Evolutionary conservation across 2,888 invertebrate species (phyloP), one percentile per base, ranked within the genome.

Genomic region (Protodeltote pygarga): DNA sequence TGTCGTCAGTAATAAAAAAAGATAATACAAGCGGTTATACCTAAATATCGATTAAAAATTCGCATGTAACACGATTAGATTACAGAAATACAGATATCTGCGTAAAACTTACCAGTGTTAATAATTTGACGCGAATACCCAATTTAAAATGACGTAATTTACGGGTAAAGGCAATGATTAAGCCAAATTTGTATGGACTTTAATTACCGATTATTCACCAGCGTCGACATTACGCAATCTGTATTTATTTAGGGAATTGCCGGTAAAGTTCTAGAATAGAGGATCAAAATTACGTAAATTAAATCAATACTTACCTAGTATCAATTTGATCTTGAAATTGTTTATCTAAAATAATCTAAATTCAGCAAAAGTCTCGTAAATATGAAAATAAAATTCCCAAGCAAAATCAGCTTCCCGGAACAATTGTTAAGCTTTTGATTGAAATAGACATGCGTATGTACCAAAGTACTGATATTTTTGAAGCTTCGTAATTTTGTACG

Each of bases 181-280:
- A 24, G 48, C 37, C 35, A 42, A 55, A 47, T 41, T 49, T 47
- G 8, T 46, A 25, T 20, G n/a, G 23, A n/a, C n/a, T n/a, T n/a
- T 20, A 25, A 24, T 19, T 28, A 50, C 46, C 42, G 49, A 33
- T 52, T 50, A 42, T 42, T 65, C 67, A 64, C 33, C 34, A 38
- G 23, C 6, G 19, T n/a, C 24, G 6, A 10, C 48, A 55, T 67
- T 67, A 59, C 65, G 70, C 71, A 73, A 75, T 70, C 58, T n/a
- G n/a, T 58, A 60, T 63, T 67, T 69, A 63, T 41, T 31, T 59
- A 40, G 38, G 5, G 49, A 47, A 59, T 51, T 52, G 49, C 71
- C 71, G 73, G 65, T 54, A 25, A 39, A 32, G 21, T 57, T 45
- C 27, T 19, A 39, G 19, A 58, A 54, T 51, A 51, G 42, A 15